Base-by-base conservation (phyloP, 2,113 vertebrate genomes). In the Indicator maculatus region DNA sequence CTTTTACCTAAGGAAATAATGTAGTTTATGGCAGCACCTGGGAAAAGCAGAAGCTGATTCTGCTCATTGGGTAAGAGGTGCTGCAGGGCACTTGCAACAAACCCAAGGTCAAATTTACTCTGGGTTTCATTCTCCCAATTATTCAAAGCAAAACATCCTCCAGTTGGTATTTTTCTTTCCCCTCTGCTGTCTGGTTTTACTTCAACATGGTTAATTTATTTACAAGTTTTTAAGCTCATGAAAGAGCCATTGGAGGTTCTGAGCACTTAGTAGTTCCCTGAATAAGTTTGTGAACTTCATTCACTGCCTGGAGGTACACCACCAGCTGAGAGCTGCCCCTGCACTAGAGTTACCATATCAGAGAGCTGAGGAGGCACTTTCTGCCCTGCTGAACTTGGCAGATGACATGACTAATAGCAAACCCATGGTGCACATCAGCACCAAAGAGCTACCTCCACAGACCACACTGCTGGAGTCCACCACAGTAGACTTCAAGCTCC, bases 11-110 rank as follows among this genome's bases (percentile, higher is more conserved):
- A 53, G 64, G 26, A 89, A 89, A 77, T 44, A 33, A 55, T 7
- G 67, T 38, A 52, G 75, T 85, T 95, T 89, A 72, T 11, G 16
- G 50, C 39, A 79, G 64, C 52, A 78, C 36, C 5, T 21, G 8
- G 52, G 73, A 83, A 86, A 95, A 60, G 45, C 9, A 77, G 44
- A 74, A 79, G 45, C 36, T 82, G 78, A 63, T 65, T 86, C 39
- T 73, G 44, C 24, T 83, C 52, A 33, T 47, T 63, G 67, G 11
- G 33, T 45, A 93, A 87, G 60, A 79, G 72, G 38, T 61, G 63
- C 67, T 92, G 61, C 65, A 66, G 44, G 73, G 53, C 30, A 86
- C 66, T 58, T 55, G 53, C 28, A 81, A 84, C 65, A 89, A 84
- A 74, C 3, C 2, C 4, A 21, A 93, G 64, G 80, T 86, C 70